These are phyloP conservation scores for Nematopogon swammerdamellus DNA, from an alignment of 2,888 invertebrate species.

Conservation along the genomic window DNA sequence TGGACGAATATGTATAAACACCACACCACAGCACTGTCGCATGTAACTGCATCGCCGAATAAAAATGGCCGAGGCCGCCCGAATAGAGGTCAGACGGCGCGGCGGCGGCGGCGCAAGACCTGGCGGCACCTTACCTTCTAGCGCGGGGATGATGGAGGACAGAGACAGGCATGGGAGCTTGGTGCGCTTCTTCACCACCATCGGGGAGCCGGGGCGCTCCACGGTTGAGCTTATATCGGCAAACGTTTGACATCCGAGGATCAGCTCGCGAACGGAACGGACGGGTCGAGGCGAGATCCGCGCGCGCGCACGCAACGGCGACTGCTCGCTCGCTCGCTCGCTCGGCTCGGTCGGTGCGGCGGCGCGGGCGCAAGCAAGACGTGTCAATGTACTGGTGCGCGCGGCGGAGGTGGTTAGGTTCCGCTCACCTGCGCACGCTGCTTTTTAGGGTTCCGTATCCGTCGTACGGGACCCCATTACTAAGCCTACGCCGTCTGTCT, in stretches of 20 bases:
- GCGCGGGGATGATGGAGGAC: constrained; percentile 43
- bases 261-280: constrained; percentile 32
- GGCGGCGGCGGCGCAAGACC: constrained; percentile 8
- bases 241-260: too few species aligned
- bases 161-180: constrained; percentile 51
- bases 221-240: constrained; percentile 25
- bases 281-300: constrained; percentile 34
- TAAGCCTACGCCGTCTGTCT: too few species aligned
- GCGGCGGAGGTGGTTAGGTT: not conserved
- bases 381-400: not conserved
- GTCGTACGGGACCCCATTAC: too few species aligned
- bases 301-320: constrained; percentile 31
- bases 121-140: constrained; percentile 42
- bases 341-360: not conserved
- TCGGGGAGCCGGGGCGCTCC: constrained; percentile 30
- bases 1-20: too few species aligned
- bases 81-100: constrained; percentile 35
- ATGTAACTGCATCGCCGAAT: too few species aligned
- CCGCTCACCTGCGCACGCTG: not conserved
- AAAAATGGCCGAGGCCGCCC: too few species aligned
- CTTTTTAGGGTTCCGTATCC: too few species aligned
- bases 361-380: too few species aligned
- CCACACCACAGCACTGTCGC: too few species aligned
- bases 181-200: constrained; percentile 50
- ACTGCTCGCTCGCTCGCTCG: not conserved